Base-by-base conservation (phyloP, 2,797 vertebrate species). In the Allobates femoralis region DNA sequence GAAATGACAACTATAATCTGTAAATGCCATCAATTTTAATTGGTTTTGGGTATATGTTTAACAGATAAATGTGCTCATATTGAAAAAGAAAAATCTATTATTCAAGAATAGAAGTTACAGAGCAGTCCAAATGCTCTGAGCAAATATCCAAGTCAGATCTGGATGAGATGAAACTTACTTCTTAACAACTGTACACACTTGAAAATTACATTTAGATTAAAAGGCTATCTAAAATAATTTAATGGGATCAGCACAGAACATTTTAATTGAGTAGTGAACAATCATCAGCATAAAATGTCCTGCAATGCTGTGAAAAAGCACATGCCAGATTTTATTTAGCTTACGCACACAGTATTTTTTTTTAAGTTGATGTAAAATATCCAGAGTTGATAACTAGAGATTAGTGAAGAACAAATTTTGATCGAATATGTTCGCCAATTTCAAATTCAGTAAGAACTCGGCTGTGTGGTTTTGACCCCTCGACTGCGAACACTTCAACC, bases 1-100 rank as follows among this genome's bases (percentile, higher is more conserved):
- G 37, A 60, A 60, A 79, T 37, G 55, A 60, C 77, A 79, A 60
- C 74, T 60, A 60, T 26, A 58, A 60, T 79, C 23, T 79, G 32
- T 3, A 79, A 79, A 79, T 60, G 77, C 21, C 23, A 78, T 78
- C 19, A 21, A 34, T 37, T 79, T 62, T 79, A 79, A 79, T 79
- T 79, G 56, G 34, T 62, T 60, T 30, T 79, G 34, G 34, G 60
- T 41, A 60, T 37, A 26, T 26, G 34, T 79, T 79, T 79, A 79
- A 79, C 21, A 79, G 77, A 79, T 60, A 79, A 62, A 78, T 58
- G 53, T 78, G 28, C 51, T 77, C 51, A 32, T 77, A 19, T 56
- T 53, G 53, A 60, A 60, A 56, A 60, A 78, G 30, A 58, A 41
- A 78, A 58, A 58, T 34, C 19, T 58, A 58, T 78, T 78, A 58